Conservation (phyloP, 2,888 invertebrate species). For the Drosophila tripunctata region DNA sequence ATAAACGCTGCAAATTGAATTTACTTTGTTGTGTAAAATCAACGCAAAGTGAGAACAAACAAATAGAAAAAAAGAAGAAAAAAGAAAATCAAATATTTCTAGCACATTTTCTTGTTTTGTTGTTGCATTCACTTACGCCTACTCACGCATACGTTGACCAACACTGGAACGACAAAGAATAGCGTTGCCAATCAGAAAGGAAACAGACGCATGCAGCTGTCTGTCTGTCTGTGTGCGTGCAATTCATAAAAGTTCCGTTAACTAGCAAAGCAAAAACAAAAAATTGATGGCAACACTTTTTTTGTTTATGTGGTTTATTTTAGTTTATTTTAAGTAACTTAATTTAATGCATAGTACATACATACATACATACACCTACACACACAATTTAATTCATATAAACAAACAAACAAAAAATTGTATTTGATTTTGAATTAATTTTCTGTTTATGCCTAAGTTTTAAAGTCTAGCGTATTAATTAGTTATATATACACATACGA, state of each 20-base stretch:
- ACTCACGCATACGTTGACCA: neutral
- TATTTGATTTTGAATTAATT: conserved; percentile 48
- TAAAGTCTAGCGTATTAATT: conserved; percentile 50
- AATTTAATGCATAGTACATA: conserved; percentile 28
- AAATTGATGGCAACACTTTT: conserved; percentile 17
- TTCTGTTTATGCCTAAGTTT: conserved; percentile 57
- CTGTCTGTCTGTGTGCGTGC: neutral
- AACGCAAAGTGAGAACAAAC: neutral
- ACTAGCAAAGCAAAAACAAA: conserved; percentile 3
- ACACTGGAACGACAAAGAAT: neutral
- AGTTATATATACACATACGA: conserved; percentile 36
- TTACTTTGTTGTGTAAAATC: conserved; percentile 38
- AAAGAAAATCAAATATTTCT: conserved; percentile 16
- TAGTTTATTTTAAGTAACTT: conserved; percentile 49
- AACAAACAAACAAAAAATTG: conserved; percentile 26
- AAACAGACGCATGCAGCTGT: neutral
- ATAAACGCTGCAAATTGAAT: conserved; percentile 52
- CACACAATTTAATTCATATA: conserved; percentile 4
- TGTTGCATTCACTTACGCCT: conserved; percentile 29
- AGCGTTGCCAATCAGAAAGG: conserved; percentile 7
- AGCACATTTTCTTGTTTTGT: conserved; percentile 37
- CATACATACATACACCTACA: conserved; percentile 7
- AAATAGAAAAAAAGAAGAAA: neutral
- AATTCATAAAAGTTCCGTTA: conserved; percentile 5
- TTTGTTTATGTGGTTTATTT: conserved; percentile 35